Evolutionary conservation across 2,888 invertebrate species (phyloP), one percentile per base, ranked within the genome.

Genomic region (Melipona beecheii): DNA sequence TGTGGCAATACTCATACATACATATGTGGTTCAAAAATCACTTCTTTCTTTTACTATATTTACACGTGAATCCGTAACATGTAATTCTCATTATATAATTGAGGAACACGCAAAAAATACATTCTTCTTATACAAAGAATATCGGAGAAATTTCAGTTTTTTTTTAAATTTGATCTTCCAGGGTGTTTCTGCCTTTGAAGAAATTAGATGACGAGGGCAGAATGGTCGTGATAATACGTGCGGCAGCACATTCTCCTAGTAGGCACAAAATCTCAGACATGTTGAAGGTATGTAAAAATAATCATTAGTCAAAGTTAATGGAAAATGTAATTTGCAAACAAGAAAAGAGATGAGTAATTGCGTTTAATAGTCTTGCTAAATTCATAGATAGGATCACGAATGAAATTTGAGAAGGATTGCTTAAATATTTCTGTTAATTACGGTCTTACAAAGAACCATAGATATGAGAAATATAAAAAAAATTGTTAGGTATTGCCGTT

Each of bases 161-260:
- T 65, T 58, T 27, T 27, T 54, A 17, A 17, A 13, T 4, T 5
- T 36, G n/a, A 13, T 54, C 31, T 75, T 84, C 36, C 84, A 95
- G 95, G 4, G 95, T 96, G 36, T 96, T 96, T 89, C 91, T 97
- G 4, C 96, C 97, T 0, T 91, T 97, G 49, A 94, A 92, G 72
- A 95, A 95, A 83, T 93, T 95, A 50, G 95, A 95, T 72, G 94
- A 95, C 75, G 93, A 95, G 60, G 95, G 96, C 69, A 94, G 95
- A 86, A 94, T 96, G 89, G 95, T 97, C 9, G 95, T 97, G 0
- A 93, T 97, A n/a, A 95, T 96, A 68, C 94, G 96, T 70, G 95
- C 96, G 0, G 95, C 96, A 5, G 95, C 94, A 0, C 96, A 97
- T 89, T 94, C 96, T 93, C 96, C 97, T 0, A 95, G 94, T 73